phyloP scores from a whole-genome alignment of 2,888 invertebrate genomes.

The Noctua pronuba region DNA sequence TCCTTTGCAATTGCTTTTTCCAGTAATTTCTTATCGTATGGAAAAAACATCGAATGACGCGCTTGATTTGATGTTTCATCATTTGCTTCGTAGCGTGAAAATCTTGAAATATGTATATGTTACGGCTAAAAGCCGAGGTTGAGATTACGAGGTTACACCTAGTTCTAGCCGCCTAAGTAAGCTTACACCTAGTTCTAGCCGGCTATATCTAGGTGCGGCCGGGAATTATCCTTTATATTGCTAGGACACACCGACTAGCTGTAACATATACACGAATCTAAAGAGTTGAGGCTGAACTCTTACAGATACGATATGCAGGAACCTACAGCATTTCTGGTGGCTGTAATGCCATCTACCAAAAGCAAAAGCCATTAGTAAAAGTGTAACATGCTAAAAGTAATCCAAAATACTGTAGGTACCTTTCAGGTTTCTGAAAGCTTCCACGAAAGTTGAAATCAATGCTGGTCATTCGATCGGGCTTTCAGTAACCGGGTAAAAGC shows the following conservation, averaged over 20 bases:
- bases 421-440: not conserved
- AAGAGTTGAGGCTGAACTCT: not conserved
- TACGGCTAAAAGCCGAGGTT: too few species aligned
- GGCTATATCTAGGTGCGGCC: too few species aligned
- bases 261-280: not conserved
- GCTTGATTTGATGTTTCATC: not conserved
- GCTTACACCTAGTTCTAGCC: too few species aligned
- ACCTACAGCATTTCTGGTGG: too few species aligned
- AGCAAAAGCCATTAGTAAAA: not conserved
- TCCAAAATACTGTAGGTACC: not conserved
- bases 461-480: not conserved
- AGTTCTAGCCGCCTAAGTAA: too few species aligned
- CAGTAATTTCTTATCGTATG: constrained; percentile 42
- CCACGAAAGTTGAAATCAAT: not conserved
- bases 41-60: constrained; percentile 17
- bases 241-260: too few species aligned
- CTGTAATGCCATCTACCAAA: not conserved
- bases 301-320: not conserved
- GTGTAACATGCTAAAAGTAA: not conserved
- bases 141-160: too few species aligned
- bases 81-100: not conserved
- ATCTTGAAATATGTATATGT: not conserved
- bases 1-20: constrained; percentile 30
- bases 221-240: too few species aligned
- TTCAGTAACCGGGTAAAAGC: not conserved